Evolutionary conservation across 2,888 invertebrate species (phyloP), one percentile per base, ranked within the genome.

Genomic region (Ashinkailepas kermadecensis): DNA sequence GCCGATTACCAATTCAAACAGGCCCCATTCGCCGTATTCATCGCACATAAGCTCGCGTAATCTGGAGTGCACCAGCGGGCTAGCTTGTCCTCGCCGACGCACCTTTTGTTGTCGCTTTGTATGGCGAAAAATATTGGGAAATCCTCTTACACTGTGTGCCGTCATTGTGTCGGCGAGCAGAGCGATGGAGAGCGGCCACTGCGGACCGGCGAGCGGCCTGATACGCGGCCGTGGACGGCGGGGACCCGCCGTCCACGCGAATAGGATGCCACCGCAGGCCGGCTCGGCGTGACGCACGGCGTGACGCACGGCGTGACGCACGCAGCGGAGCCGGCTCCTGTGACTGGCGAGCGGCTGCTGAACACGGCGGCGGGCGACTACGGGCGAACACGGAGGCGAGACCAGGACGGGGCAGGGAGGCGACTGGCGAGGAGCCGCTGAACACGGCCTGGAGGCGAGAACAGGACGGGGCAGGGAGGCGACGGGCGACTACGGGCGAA

Each of bases 31-130:
- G 70, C 70, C 70, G 70, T 70, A 70, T 70, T 70, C 70, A 70
- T 70, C 70, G 39, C 70, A 70, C 70, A 70, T 70, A 70, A 70
- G 70, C 70, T 39, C 13, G 70, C 13, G 70, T 70, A 70, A 70
- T 25, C 70, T 70, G 70, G 70, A 39, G 70, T 15, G 70, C 25
- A 25, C 70, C 25, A 12, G 25, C 21, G 39, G 70, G 6, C 25
- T 4, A 13, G 25, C 39, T 15, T 25, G 70, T 39, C 13, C 70
- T 39, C 70, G 70, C 25, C 70, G 15, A 15, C 70, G 70, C 70
- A 11, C 13, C 70, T 70, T 70, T 70, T 70, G 70, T 70, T 70
- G 70, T 70, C 39, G 70, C 70, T 70, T 70, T 70, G 70, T 70
- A 70, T 70, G 70, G 39, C 70, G 39, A 25, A 70, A 65, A 25